Evolutionary conservation across 2,888 invertebrate species (phyloP), one percentile per base, ranked within the genome.

Genomic region (Leucophenga montana): DNA sequence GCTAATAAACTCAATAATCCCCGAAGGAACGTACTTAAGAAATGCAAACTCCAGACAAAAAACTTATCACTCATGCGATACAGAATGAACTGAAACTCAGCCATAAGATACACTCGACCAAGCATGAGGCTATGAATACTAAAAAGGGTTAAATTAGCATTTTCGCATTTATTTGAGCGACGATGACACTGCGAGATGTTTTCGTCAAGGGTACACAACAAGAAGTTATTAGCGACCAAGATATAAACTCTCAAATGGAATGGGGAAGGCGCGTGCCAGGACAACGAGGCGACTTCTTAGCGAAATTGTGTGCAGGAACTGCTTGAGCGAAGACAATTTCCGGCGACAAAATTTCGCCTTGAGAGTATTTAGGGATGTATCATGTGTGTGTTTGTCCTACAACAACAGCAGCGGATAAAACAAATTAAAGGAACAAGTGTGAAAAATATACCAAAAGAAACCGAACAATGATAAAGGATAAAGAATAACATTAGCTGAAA

Each of bases 101-200:
- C 39, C 68, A 68, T 59, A 14, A 65, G 64, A 66, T 53, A 69
- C 73, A 73, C 66, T 75, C 76, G 78, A 73, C 77, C 78, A 82
- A 80, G 74, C 80, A 77, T 77, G 82, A 85, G 83, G 85, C 86
- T 84, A 86, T 86, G 86, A 86, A 86, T 86, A 86, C 82, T 85
- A 85, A 86, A 84, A 86, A 86, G 86, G 86, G 86, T 86, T 86
- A 83, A 86, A 86, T 86, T 86, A 85, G 85, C 86, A 86, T 86
- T 85, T 86, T 83, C 81, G 80, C 81, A 83, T 83, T 84, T 80
- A 78, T 77, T 85, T 85, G 83, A 84, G 83, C 80, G 85, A 83
- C 85, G 61, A 27, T 48, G 62, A 33, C 46, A 14, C 27, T 46
- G 22, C 22, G n/a, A 48, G 62, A 22, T 22, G n/a, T 20, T 48